Base-by-base conservation (phyloP, 2,888 invertebrate genomes). In the Stratiomys singularior region DNA sequence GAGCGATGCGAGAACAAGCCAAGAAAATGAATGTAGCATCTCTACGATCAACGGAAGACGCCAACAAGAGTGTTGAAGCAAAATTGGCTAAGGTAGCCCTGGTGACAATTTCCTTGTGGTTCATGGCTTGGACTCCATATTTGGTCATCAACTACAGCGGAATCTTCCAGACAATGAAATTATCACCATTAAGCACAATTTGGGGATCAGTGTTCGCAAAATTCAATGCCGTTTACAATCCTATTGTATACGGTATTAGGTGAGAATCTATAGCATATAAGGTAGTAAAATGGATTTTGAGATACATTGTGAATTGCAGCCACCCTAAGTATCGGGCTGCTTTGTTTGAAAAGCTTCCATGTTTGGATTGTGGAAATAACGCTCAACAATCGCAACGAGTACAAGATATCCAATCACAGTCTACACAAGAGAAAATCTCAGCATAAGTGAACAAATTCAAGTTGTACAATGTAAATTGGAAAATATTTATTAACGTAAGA, bases 61-160 rank as follows among this genome's bases (percentile, higher is more conserved):
- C 88, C 80, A 87, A 86, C 76, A 86, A 88, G 77, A 89, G 89
- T 72, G 89, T 89, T 3, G 90, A 90, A 84, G 89, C 88, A 37
- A 90, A 90, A 83, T 82, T 90, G 79, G 90, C 90, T 77, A 90
- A 90, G 84, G 89, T 89, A 46, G 91, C 92, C 7, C 83, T 92
- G 81, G 89, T 89, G 79, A 92, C 92, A 78, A 90, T 92, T 80
- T 87, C 90, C 0, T 83, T 92, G 69, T 92, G 91, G 90, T 89
- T 92, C 82, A 85, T 91, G 81, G 92, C 92, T 18, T 92, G 92
- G 92, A 90, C 90, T 11, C 91, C 91, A 1, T 92, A 91, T 81
- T 87, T 91, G 86, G 82, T 89, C 63, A 88, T 90, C 77, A 89
- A 90, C 80, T 88, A 88, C 81, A 85, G 88, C 72, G 90, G 90